Evolutionary conservation across 2,888 invertebrate species (phyloP), one percentile per base, ranked within the genome.

Genomic region (Tholera decimalis): DNA sequence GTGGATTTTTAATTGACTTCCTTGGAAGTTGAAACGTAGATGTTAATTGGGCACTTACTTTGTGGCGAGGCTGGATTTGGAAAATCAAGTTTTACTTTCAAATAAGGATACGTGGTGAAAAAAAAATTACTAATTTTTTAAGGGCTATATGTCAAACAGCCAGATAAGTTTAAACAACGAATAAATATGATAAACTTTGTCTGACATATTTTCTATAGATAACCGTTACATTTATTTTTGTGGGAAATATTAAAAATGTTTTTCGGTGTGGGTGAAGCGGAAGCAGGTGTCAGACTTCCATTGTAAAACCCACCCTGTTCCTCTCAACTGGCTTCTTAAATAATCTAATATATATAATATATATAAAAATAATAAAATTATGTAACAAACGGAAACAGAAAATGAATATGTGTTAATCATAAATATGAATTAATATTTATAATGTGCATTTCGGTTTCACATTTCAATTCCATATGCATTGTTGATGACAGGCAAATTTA

Each of bases 1-100:
- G 66, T 57, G 67, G 71, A 65, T 76, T 84, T 83, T 79, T 81
- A 79, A 75, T 81, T 83, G 73, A 69, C 70, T 70, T 78, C 67
- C 82, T 78, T 78, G 49, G 58, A 59, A 53, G 59, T 67, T 22
- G 53, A 64, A 73, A 51, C 20, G 46, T 63, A 37, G 53, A 61
- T 71, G 62, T 69, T 81, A 79, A 81, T 72, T 64, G 59, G 53
- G 39, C 54, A 62, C 59, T 74, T 78, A 74, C 71, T 68, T 78
- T 67, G 67, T 64, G 37, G 46, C 11, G 18, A 37, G 35, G 37
- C 73, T 64, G 44, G 35, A 56, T 54, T 65, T 53, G 8, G 41
- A 55, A 49, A 20, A 44, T 28, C 5, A 33, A 9, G 44, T 46
- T 74, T 30, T 33, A 73, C 11, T 50, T 65, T 51, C 24, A 35